Percentiles rank a stretch among this genome's conserved stretches.
phyloP scores from a whole-genome alignment of 2,888 invertebrate genomes.

The Actias luna region DNA sequence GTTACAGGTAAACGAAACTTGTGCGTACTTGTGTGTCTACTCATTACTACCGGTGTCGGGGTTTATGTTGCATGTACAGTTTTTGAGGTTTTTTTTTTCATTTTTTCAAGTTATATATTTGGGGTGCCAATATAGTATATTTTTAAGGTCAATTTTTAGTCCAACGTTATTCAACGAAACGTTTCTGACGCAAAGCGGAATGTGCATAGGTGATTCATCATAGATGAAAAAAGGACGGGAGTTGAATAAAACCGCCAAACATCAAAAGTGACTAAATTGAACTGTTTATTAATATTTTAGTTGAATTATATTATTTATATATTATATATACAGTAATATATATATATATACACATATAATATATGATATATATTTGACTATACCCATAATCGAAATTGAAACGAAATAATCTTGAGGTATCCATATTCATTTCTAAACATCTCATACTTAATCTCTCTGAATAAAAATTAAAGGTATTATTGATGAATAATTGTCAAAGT shows the following conservation, averaged over 20 bases:
- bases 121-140: too few species aligned
- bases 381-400: too few species aligned
- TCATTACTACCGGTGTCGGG: not conserved
- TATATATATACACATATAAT: too few species aligned
- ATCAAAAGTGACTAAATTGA: too few species aligned
- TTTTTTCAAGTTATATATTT: not conserved
- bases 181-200: not conserved
- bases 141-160: not conserved
- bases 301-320: too few species aligned
- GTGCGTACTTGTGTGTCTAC: constrained; percentile 10
- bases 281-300: too few species aligned
- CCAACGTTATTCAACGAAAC: not conserved
- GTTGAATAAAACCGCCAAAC: not conserved
- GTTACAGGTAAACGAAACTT: constrained; percentile 60
- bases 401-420: too few species aligned
- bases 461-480: not conserved
- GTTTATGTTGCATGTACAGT: not conserved
- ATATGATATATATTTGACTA: too few species aligned
- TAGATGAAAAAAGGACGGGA: not conserved
- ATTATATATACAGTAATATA: too few species aligned
- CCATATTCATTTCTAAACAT: too few species aligned
- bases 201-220: not conserved
- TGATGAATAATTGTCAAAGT: not conserved
- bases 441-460: too few species aligned
- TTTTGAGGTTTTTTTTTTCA: not conserved